Conservation (phyloP, 2,888 invertebrate genomes). For the Drosophila kanekoi region DNA sequence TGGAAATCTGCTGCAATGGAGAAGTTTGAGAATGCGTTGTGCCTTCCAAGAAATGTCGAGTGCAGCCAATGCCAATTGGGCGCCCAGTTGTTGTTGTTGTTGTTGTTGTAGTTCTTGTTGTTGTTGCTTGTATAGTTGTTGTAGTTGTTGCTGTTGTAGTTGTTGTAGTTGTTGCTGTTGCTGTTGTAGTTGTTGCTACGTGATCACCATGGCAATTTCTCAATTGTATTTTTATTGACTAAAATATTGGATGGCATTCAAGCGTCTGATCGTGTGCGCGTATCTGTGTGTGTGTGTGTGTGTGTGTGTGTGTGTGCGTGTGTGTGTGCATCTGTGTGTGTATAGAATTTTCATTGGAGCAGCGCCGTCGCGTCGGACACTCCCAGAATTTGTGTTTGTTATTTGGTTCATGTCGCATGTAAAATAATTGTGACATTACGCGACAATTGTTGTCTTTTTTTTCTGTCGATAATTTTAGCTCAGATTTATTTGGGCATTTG, state of each 20-base stretch:
- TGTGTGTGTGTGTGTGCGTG: slow-evolving; percentile 23
- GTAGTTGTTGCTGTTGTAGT: slow-evolving; percentile 27
- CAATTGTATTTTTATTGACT: slow-evolving; percentile 78
- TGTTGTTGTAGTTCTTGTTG: slow-evolving; percentile 29
- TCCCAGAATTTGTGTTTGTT: slow-evolving; percentile 53
- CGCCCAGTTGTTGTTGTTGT: slow-evolving; percentile 36
- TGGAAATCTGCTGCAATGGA: slow-evolving; percentile 31
- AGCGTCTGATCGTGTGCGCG: slow-evolving; percentile 52
- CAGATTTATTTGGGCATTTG: slow-evolving; percentile 44
- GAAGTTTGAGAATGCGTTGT: slow-evolving; percentile 27
- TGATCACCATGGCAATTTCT: slow-evolving; percentile 79
- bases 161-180: slow-evolving; percentile 9
- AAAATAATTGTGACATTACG: slow-evolving; percentile 68
- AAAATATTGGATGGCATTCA: slow-evolving; percentile 70
- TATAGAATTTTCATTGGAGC: slow-evolving; percentile 65
- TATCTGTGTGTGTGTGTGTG: neutral
- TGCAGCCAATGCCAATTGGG: slow-evolving; percentile 64
- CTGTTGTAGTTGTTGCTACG: slow-evolving; percentile 57
- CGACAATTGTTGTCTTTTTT: slow-evolving; percentile 49
- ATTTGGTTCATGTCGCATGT: slow-evolving; percentile 74
- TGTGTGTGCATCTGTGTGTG: slow-evolving; percentile 30
- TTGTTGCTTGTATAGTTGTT: slow-evolving; percentile 17
- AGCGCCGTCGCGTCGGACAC: slow-evolving; percentile 52
- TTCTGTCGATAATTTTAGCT: slow-evolving; percentile 26
- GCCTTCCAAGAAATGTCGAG: slow-evolving; percentile 56